phyloP scores from a whole-genome alignment of 2,888 invertebrate species.

The Pheosia gnoma region DNA sequence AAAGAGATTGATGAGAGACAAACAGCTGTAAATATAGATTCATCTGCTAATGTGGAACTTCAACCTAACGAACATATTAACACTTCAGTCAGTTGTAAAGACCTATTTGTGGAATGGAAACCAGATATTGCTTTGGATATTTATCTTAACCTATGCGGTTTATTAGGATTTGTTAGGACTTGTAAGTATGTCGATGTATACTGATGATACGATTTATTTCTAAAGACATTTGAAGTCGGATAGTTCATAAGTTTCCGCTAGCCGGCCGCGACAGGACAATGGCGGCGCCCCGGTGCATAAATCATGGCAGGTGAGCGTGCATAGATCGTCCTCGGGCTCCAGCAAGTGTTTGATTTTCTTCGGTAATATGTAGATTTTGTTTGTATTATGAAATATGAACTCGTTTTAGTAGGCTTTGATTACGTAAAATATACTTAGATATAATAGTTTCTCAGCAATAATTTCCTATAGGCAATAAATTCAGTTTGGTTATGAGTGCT shows the following conservation, averaged over 20 bases:
- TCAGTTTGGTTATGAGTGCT: neutral
- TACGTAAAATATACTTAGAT: neutral
- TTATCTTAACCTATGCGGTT: neutral
- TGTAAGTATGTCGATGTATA: conserved; percentile 11
- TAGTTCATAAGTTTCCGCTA: conserved; percentile 66
- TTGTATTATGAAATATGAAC: conserved; percentile 15
- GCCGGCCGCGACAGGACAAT: conserved; percentile 73
- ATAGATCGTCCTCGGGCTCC: conserved; percentile 50
- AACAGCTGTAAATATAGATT: too few relatives aligned
- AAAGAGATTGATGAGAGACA: too few relatives aligned
- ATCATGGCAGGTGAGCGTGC: conserved; percentile 76
- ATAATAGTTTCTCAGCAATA: too few relatives aligned
- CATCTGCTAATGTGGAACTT: too few relatives aligned
- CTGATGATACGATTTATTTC: conserved; percentile 44
- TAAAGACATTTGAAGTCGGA: conserved; percentile 61
- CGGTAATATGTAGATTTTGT: conserved; percentile 34
- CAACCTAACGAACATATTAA: too few relatives aligned
- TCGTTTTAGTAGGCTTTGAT: neutral
- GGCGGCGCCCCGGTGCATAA: conserved; percentile 63
- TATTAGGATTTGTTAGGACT: neutral
- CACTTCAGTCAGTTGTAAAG: too few relatives aligned
- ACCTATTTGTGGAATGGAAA: neutral
- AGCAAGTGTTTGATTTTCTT: conserved; percentile 59
- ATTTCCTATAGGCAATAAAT: too few relatives aligned
- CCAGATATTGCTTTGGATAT: neutral